Evolutionary conservation across 1,140 invertebrate genomes (phyloP).

Genomic region (Apis dorsata): DNA sequence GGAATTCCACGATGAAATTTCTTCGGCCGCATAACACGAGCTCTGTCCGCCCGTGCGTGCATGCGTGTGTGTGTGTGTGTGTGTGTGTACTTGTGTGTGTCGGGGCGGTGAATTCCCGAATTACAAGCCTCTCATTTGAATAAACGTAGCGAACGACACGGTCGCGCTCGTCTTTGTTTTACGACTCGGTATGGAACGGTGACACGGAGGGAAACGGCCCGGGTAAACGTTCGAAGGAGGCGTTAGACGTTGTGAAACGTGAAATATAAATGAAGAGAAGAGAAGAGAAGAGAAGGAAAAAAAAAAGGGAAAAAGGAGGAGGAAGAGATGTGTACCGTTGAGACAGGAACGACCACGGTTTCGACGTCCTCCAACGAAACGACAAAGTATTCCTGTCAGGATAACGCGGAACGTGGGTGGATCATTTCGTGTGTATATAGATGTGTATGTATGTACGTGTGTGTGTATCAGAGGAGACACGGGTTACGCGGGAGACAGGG

Average conservation of each 20-base stretch:
- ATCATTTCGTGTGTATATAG: conserved; percentile 40
- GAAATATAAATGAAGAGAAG: conserved; percentile 45
- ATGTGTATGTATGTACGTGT: too few relatives aligned
- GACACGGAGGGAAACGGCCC: conserved; percentile 36
- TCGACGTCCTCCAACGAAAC: conserved; percentile 24
- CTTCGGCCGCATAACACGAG: conserved; percentile 42
- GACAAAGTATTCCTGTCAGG: conserved; percentile 48
- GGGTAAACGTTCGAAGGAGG: conserved; percentile 50
- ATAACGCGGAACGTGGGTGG: conserved; percentile 47
- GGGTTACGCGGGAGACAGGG: not conserved
- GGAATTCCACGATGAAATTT: conserved; percentile 56
- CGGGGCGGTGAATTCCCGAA: conserved; percentile 64
- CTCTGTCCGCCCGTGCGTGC: too few relatives aligned
- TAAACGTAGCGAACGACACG: conserved; percentile 62
- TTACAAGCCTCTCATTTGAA: conserved; percentile 69
- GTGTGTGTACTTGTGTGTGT: not conserved
- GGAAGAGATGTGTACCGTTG: conserved; percentile 14
- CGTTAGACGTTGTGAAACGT: conserved; percentile 59
- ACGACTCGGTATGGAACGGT: conserved; percentile 20
- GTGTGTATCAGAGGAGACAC: conserved; percentile 20
- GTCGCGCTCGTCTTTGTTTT: conserved; percentile 48
- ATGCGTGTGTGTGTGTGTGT: too few relatives aligned
- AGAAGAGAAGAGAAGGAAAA: not conserved
- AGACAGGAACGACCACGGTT: conserved; percentile 14
- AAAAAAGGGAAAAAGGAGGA: not conserved